Percentiles rank a stretch among this genome's conserved stretches.
These are phyloP conservation scores for Rhynchophorus ferrugineus DNA, from an alignment of 1,140 invertebrate genomes.

Conservation along the genomic window DNA sequence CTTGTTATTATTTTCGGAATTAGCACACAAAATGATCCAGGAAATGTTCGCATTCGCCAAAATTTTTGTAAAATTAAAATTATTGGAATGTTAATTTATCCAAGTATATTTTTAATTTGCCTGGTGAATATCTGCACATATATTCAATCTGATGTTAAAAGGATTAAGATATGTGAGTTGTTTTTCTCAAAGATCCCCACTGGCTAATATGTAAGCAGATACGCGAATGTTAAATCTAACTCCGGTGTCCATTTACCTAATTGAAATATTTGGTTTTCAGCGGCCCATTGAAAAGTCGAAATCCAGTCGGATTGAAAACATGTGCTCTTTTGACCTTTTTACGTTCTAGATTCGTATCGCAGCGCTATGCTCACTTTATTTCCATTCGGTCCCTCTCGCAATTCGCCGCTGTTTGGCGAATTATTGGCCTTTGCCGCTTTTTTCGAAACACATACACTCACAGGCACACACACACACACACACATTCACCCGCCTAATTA, in stretches of 20 bases:
- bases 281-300: slow-evolving; percentile 36
- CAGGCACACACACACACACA: no score
- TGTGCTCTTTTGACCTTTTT: slow-evolving; percentile 29
- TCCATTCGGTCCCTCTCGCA: slow-evolving; percentile 13
- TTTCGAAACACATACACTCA: neutral
- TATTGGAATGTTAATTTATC: no score
- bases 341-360: slow-evolving; percentile 4
- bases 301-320: slow-evolving; percentile 31
- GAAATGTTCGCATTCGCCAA: no score
- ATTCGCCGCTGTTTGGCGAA: slow-evolving; percentile 7
- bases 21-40: no score
- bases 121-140: no score
- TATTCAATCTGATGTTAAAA: no score
- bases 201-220: no score
- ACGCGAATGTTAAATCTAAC: neutral
- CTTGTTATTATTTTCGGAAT: no score
- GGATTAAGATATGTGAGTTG: neutral
- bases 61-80: no score
- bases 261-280: slow-evolving; percentile 37
- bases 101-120: no score
- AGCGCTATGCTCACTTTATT: slow-evolving; percentile 21
- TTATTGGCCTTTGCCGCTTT: slow-evolving; percentile 14
- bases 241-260: slow-evolving; percentile 37
- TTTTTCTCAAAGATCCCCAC: neutral
- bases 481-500: slow-evolving; percentile 15